Evolutionary conservation across 1,140 invertebrate species (phyloP).

Genomic region (Solenopsis fugax): DNA sequence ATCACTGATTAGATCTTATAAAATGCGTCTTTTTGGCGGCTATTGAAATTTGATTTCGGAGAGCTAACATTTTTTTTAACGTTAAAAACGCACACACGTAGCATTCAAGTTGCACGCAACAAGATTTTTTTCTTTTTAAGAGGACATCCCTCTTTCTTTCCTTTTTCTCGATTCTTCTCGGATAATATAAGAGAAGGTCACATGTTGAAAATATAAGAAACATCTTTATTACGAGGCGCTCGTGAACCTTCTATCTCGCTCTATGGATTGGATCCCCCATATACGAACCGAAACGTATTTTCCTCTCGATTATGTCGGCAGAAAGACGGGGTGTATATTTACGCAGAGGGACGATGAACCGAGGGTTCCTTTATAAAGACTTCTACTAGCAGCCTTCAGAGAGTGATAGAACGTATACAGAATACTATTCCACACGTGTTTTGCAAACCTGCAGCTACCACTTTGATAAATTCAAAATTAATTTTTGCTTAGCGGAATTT

Average conservation of each 20-base stretch:
- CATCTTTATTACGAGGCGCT: slow-evolving; percentile 34
- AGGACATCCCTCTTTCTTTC: background rate
- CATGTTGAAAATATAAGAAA: slow-evolving; percentile 40
- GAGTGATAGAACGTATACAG: slow-evolving; percentile 27
- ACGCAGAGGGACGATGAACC: slow-evolving; percentile 40
- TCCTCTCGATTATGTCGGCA: slow-evolving; percentile 48
- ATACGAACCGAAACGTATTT: slow-evolving; percentile 54
- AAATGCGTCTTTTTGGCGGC: too few species aligned
- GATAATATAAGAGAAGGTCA: slow-evolving; percentile 10
- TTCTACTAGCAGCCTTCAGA: slow-evolving; percentile 36
- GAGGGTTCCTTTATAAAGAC: slow-evolving; percentile 54
- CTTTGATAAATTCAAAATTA: slow-evolving; percentile 20
- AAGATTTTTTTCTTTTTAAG: background rate
- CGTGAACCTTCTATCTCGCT: slow-evolving; percentile 1
- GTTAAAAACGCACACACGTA: too few species aligned
- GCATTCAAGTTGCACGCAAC: background rate
- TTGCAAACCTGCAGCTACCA: background rate
- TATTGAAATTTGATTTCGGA: background rate
- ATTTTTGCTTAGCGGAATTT: background rate
- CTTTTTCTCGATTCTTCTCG: background rate
- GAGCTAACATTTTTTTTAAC: background rate
- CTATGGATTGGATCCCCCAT: slow-evolving; percentile 15
- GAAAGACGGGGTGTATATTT: slow-evolving; percentile 42
- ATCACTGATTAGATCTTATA: too few species aligned
- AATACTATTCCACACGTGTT: background rate